Percentiles rank a stretch among this genome's conserved stretches.
These are phyloP conservation scores for Pseudomyrmex dendroicus DNA, from an alignment of 1,140 invertebrate genomes.

Conservation along the genomic window DNA sequence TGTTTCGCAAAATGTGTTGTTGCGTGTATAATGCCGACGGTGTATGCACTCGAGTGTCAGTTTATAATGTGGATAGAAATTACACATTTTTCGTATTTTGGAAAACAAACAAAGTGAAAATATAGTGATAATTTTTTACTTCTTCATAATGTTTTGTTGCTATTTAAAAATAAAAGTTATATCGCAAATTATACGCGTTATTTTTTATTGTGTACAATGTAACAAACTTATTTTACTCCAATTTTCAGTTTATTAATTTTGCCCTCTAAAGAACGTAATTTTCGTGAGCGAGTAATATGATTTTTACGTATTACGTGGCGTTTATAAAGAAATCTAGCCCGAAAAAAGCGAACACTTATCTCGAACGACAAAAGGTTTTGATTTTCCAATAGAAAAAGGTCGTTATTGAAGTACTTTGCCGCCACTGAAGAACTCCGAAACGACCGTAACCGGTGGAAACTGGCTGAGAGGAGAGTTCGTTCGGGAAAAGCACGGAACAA, in stretches of 20 bases:
- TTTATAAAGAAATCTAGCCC: neutral
- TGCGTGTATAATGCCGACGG: neutral
- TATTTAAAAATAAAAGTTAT: neutral
- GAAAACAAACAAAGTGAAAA: neutral
- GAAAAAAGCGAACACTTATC: slow-evolving; percentile 39
- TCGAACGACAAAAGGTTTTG: slow-evolving; percentile 54
- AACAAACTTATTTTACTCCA: too few species aligned
- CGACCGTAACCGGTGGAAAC: slow-evolving; percentile 51
- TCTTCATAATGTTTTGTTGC: neutral
- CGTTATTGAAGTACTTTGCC: slow-evolving; percentile 58
- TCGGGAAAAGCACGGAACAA: neutral
- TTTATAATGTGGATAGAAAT: neutral
- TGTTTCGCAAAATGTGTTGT: neutral
- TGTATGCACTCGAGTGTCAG: neutral
- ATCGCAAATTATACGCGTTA: too few species aligned
- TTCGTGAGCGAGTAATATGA: neutral
- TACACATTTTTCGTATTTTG: neutral
- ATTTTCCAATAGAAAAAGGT: slow-evolving; percentile 59
- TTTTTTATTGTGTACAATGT: too few species aligned
- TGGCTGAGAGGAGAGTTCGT: slow-evolving; percentile 1
- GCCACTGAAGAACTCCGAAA: slow-evolving; percentile 54
- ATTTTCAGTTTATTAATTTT: neutral
- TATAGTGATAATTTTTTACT: neutral
- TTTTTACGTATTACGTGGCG: too few species aligned
- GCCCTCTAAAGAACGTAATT: neutral